phyloP scores from a whole-genome alignment of 2,888 invertebrate genomes.

The Spialia ferax region DNA sequence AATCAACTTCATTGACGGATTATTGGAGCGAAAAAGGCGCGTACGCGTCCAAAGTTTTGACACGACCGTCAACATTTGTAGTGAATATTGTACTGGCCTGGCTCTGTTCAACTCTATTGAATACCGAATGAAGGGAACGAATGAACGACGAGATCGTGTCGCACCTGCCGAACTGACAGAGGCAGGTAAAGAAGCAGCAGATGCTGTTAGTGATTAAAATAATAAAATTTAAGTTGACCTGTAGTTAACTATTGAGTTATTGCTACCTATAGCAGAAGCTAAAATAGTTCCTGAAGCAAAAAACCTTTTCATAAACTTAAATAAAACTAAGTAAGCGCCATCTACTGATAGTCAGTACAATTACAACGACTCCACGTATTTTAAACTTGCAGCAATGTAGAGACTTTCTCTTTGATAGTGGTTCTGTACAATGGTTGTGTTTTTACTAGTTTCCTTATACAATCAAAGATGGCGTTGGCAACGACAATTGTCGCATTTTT shows the following conservation, averaged over 20 bases:
- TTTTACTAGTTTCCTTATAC: background rate
- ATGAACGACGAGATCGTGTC: background rate
- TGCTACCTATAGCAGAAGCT: no score
- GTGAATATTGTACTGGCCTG: slow-evolving; percentile 51
- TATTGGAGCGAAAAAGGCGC: slow-evolving; percentile 49
- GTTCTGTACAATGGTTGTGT: background rate
- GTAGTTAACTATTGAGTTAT: background rate
- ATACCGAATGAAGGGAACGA: slow-evolving; percentile 30
- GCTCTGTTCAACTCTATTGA: slow-evolving; percentile 45
- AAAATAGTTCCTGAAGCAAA: background rate
- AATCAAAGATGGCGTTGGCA: background rate
- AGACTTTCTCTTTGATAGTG: background rate
- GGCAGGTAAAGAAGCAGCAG: slow-evolving; percentile 8
- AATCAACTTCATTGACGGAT: slow-evolving; percentile 56
- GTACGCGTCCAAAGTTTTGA: slow-evolving; percentile 43
- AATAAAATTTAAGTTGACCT: background rate
- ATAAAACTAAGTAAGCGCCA: background rate
- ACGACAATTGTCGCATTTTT: background rate
- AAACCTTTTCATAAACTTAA: background rate
- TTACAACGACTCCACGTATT: background rate
- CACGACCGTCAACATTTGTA: slow-evolving; percentile 53
- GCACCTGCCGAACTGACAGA: slow-evolving; percentile 19
- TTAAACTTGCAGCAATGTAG: background rate
- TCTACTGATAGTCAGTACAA: background rate
- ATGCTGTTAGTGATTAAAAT: background rate